A percentile compares a stretch with the other conserved stretches of the same genome.
phyloP scores from a whole-genome alignment of 2,888 invertebrate species.

The Meteorus colon region DNA sequence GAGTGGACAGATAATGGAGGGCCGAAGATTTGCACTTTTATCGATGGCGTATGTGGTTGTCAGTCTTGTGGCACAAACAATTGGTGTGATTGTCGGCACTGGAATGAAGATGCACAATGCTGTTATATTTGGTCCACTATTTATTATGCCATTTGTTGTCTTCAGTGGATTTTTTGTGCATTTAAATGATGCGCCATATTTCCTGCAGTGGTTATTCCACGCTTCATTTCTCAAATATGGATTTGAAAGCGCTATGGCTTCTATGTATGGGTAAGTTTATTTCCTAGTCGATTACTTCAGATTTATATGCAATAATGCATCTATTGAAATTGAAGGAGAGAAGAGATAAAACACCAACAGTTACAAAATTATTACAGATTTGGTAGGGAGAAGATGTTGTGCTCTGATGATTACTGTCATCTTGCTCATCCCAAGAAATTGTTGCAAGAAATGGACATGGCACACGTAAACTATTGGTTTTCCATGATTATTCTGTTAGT shows the following conservation, averaged over 20 bases:
- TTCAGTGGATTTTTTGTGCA: conserved; percentile 96
- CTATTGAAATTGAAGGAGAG: too few species aligned
- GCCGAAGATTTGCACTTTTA: conserved; percentile 80
- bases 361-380: conserved; percentile 74
- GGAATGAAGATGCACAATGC: conserved; percentile 80
- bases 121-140: conserved; percentile 91
- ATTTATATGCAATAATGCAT: too few species aligned
- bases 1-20: conserved; percentile 90
- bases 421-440: conserved; percentile 82
- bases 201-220: conserved; percentile 90
- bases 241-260: conserved; percentile 86
- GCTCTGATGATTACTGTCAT: conserved; percentile 85
- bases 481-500: conserved; percentile 80
- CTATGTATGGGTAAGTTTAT: conserved; percentile 80
- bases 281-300: neutral
- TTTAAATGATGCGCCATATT: conserved; percentile 84
- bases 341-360: neutral
- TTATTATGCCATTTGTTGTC: conserved; percentile 89
- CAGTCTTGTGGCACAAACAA: conserved; percentile 88
- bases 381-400: conserved; percentile 83
- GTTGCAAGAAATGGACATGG: conserved; percentile 84
- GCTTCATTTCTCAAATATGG: conserved; percentile 92
- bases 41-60: conserved; percentile 76
- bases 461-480: conserved; percentile 79
- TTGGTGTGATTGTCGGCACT: conserved; percentile 90